Evolutionary conservation across 2,113 vertebrate genomes (phyloP).

Genomic region (Trichechus manatus): DNA sequence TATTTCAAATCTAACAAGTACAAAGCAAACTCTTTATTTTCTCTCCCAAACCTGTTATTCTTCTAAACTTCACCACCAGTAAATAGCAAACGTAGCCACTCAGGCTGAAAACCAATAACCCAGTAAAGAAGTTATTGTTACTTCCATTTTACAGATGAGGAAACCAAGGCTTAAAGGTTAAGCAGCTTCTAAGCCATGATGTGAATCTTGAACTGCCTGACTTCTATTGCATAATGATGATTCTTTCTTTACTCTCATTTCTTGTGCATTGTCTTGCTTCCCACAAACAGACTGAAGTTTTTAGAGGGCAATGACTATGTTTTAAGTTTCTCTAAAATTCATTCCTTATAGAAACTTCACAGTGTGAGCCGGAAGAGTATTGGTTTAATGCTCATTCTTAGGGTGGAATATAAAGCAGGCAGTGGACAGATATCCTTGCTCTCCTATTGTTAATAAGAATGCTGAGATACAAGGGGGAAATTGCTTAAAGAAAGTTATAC

Average conservation of each 20-base stretch:
- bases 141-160: background rate
- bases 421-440: background rate
- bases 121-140: background rate
- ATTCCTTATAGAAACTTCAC: background rate
- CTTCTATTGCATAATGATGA: background rate
- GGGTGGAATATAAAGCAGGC: background rate
- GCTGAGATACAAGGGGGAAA: background rate
- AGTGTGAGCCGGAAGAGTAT: background rate
- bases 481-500: background rate
- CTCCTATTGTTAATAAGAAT: background rate
- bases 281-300: background rate
- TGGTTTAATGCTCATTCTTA: background rate
- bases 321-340: conserved; percentile 18
- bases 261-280: background rate
- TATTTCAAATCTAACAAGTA: background rate
- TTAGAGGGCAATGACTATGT: background rate
- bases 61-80: background rate
- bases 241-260: background rate
- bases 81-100: background rate
- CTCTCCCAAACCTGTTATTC: background rate
- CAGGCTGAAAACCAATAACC: background rate
- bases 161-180: background rate
- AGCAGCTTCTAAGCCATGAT: background rate
- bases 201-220: background rate
- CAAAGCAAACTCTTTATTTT: background rate